These are phyloP conservation scores for Chionis minor DNA, from an alignment of 2,113 vertebrate species.

Conservation along the genomic window DNA sequence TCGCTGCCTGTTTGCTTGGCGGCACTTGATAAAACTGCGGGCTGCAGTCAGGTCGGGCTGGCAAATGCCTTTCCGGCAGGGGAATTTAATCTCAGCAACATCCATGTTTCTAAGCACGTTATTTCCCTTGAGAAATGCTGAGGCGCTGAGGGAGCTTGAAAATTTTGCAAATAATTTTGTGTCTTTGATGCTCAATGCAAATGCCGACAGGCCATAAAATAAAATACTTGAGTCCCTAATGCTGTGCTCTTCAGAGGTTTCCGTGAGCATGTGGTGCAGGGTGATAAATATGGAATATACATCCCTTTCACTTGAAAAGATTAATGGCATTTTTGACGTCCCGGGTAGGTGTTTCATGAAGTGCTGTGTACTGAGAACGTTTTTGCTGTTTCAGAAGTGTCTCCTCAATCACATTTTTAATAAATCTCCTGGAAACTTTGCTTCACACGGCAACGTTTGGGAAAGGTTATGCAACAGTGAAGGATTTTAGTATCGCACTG, in stretches of 20 bases:
- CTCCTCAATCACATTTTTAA: background rate
- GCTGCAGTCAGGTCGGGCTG: background rate
- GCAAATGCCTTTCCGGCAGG: background rate
- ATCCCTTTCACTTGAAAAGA: background rate
- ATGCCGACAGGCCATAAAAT: background rate
- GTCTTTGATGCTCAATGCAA: background rate
- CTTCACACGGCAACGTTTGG: background rate
- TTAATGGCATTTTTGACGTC: background rate
- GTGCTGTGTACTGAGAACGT: background rate
- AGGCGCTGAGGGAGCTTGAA: background rate
- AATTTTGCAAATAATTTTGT: background rate
- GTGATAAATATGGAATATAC: background rate
- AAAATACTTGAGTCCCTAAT: background rate
- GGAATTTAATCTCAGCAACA: background rate
- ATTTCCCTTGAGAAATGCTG: background rate
- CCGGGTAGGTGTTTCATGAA: background rate
- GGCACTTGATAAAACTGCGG: background rate
- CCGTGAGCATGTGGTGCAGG: background rate
- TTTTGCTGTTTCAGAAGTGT: background rate
- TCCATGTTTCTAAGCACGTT: rapidly evolving
- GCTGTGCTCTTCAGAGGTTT: background rate
- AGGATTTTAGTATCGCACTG: background rate
- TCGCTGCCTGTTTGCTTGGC: background rate
- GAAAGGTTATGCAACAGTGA: background rate
- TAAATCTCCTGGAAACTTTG: background rate